A percentile compares a stretch with the other conserved stretches of the same genome.
These are phyloP conservation scores for Pseudorhombus dupliciocellatus DNA, from an alignment of 2,113 vertebrate species.

Conservation along the genomic window DNA sequence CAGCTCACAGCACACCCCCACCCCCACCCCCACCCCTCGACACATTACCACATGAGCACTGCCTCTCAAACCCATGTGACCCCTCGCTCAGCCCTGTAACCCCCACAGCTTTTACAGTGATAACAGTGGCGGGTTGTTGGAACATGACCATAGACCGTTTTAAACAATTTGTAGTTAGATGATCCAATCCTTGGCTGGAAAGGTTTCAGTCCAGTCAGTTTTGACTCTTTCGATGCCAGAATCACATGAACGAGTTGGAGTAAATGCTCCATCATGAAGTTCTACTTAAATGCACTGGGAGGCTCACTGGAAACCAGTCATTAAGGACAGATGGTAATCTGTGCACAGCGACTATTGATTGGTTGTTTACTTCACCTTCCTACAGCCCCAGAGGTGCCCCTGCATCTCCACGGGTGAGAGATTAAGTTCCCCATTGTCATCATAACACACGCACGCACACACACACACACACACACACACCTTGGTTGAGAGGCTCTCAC, in stretches of 20 bases:
- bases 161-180: background rate
- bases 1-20: background rate
- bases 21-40: background rate
- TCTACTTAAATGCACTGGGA: background rate
- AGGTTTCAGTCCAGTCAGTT: background rate
- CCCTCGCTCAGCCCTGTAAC: background rate
- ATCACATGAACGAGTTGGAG: background rate
- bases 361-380: constrained; percentile 61
- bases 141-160: background rate
- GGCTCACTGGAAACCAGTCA: constrained; percentile 32
- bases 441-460: constrained; percentile 30
- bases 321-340: constrained; percentile 47
- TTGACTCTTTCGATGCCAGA: background rate
- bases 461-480: constrained; percentile 20
- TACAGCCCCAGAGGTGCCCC: constrained; percentile 49
- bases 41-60: background rate
- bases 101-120: background rate
- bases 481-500: constrained; percentile 41
- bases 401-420: constrained; percentile 50
- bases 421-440: constrained; percentile 70
- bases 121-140: background rate
- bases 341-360: constrained; percentile 49
- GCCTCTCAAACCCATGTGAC: background rate
- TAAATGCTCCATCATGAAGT: constrained; percentile 2
- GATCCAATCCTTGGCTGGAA: background rate